These are phyloP conservation scores for Netelia virgata DNA, from an alignment of 2,888 invertebrate genomes.

Conservation along the genomic window DNA sequence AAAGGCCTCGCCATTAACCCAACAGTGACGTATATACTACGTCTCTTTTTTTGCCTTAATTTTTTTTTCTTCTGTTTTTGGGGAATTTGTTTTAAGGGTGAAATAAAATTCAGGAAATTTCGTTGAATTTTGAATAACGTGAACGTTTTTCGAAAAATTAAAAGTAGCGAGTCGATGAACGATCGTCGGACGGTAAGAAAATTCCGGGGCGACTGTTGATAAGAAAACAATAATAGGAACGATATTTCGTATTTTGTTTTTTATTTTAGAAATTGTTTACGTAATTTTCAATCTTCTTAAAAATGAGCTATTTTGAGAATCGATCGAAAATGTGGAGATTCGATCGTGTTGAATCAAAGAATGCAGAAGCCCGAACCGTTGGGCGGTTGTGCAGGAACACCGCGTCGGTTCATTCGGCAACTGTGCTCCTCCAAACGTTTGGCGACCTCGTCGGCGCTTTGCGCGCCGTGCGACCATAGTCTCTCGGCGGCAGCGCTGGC, in stretches of 20 bases:
- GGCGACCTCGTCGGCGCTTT: slow-evolving; percentile 84
- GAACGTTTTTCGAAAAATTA: too few relatives aligned
- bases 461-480: slow-evolving; percentile 87
- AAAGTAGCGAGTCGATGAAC: too few relatives aligned
- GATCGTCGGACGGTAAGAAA: neutral
- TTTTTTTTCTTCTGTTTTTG: too few relatives aligned
- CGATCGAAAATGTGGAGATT: neutral
- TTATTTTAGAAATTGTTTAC: neutral
- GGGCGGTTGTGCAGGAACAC: slow-evolving; percentile 88
- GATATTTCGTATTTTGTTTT: neutral
- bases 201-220: slow-evolving; percentile 11
- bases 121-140: too few relatives aligned
- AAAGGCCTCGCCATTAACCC: too few relatives aligned
- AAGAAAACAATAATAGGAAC: neutral
- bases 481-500: slow-evolving; percentile 94
- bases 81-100: too few relatives aligned
- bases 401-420: slow-evolving; percentile 88
- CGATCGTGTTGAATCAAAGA: slow-evolving; percentile 47
- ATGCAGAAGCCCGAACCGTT: slow-evolving; percentile 88
- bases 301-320: neutral
- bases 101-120: too few relatives aligned
- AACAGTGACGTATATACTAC: too few relatives aligned
- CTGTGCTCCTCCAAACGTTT: slow-evolving; percentile 90
- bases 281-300: neutral
- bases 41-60: too few relatives aligned